Evolutionary conservation across 2,888 invertebrate genomes (phyloP).

Genomic region (Rhodophaea formosa): DNA sequence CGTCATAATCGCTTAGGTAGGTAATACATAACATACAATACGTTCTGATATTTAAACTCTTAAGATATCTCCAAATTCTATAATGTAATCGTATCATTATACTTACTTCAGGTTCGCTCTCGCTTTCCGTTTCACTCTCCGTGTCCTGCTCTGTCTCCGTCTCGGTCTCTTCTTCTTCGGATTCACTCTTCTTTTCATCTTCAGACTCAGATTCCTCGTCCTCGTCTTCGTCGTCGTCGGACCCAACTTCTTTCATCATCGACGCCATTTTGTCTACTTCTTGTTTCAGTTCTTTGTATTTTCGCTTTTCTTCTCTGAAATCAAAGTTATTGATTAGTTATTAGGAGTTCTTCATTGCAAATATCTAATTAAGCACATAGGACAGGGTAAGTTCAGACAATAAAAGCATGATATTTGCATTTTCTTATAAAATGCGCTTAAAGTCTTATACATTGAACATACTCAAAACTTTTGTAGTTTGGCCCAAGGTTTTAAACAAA

Average conservation of each 20-base stretch:
- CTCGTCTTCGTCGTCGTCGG: slow-evolving; percentile 86
- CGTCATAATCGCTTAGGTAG: too few species aligned
- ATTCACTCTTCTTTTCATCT: slow-evolving; percentile 79
- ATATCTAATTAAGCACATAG: too few species aligned
- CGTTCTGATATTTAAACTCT: too few species aligned
- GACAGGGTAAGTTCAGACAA: too few species aligned
- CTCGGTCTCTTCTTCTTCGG: slow-evolving; percentile 82
- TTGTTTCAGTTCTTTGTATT: slow-evolving; percentile 90
- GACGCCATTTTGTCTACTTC: slow-evolving; percentile 96
- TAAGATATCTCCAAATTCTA: too few species aligned
- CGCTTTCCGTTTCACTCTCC: slow-evolving; percentile 84
- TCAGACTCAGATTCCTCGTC: slow-evolving; percentile 82
- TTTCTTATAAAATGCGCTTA: too few species aligned
- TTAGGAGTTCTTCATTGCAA: too few species aligned
- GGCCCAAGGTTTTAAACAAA: too few species aligned
- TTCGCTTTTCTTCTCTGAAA: slow-evolving; percentile 87
- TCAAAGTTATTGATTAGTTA: background rate
- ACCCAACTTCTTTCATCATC: slow-evolving; percentile 90
- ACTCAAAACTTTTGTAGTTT: too few species aligned
- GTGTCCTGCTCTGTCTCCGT: slow-evolving; percentile 85
- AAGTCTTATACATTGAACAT: too few species aligned
- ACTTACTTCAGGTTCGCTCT: slow-evolving; percentile 84
- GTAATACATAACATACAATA: too few species aligned
- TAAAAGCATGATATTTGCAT: too few species aligned
- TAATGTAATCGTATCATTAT: slow-evolving; percentile 3